These are phyloP conservation scores for Dysidea cf. avara DNA, from an alignment of 37 sponge, comb jelly and placozoan species.

Conservation along the genomic window DNA sequence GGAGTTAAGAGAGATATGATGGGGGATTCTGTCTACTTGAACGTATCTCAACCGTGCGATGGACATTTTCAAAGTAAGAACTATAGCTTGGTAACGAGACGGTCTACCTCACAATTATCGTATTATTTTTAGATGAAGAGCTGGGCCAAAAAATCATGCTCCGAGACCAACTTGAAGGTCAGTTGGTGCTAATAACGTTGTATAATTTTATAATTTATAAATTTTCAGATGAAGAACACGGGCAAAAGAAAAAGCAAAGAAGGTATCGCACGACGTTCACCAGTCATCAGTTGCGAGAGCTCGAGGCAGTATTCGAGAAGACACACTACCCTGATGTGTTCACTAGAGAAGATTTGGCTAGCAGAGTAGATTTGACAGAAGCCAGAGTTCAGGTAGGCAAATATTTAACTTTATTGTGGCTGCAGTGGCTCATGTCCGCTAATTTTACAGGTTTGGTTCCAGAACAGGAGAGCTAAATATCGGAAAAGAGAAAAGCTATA, in stretches of 20 bases:
- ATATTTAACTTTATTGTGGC: background rate
- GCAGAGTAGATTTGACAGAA: conserved; percentile 78
- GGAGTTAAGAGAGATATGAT: too few species aligned
- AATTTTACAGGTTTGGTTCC: conserved; percentile 85
- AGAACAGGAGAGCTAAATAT: conserved; percentile 88
- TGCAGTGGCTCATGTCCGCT: background rate
- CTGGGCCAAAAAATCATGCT: too few species aligned
- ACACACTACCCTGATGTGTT: conserved; percentile 92
- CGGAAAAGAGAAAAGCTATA: conserved; percentile 78
- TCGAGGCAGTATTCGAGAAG: conserved; percentile 86
- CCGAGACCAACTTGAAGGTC: too few species aligned
- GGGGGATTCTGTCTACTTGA: too few species aligned
- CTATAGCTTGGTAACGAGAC: too few species aligned
- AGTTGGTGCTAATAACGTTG: too few species aligned
- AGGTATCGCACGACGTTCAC: conserved; percentile 91
- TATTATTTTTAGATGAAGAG: too few species aligned
- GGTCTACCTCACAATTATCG: too few species aligned
- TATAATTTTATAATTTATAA: too few species aligned
- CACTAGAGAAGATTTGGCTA: conserved; percentile 86
- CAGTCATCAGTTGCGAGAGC: conserved; percentile 76
- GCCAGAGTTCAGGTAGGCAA: conserved; percentile 87
- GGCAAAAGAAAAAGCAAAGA: conserved; percentile 56
- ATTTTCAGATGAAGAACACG: background rate
- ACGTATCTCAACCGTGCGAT: too few species aligned
- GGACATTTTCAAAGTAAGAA: too few species aligned